phyloP scores from a whole-genome alignment of 2,888 invertebrate species.

The Epiblema foenella region DNA sequence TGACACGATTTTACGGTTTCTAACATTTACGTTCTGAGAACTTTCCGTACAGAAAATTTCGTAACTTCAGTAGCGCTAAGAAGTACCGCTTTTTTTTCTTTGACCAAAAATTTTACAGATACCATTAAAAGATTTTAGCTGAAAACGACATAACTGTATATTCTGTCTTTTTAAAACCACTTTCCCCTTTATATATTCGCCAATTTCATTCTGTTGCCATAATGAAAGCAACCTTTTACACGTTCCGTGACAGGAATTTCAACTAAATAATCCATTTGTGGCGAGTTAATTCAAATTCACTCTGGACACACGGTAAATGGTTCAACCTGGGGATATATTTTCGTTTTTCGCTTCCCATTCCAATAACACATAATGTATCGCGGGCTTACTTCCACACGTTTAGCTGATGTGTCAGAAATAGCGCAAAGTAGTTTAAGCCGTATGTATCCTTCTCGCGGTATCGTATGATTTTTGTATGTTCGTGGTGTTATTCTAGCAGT shows the following conservation, averaged over 20 bases:
- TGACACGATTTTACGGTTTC: no score
- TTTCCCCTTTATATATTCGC: constrained; percentile 15
- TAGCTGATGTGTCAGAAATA: no score
- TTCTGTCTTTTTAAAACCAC: background rate
- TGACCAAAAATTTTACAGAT: no score
- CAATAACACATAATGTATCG: background rate
- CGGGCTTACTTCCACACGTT: no score
- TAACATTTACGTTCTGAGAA: no score
- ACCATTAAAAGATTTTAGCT: background rate
- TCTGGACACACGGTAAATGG: constrained; percentile 21
- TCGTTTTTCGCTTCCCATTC: background rate
- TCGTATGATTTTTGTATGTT: no score
- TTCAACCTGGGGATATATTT: constrained; percentile 7
- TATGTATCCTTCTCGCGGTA: background rate
- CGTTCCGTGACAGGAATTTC: constrained; percentile 30
- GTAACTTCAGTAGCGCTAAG: no score
- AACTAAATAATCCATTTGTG: constrained; percentile 36
- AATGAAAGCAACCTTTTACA: constrained; percentile 17
- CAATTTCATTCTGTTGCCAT: background rate
- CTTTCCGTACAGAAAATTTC: no score
- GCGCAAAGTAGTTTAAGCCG: background rate
- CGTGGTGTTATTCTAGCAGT: no score
- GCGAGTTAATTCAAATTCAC: constrained; percentile 36
- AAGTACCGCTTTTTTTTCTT: no score
- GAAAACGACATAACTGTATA: background rate